Percentiles rank a stretch among this genome's conserved stretches.
Evolutionary conservation across 2,888 invertebrate species (phyloP).

Genomic region (Calliopum simillimum): DNA sequence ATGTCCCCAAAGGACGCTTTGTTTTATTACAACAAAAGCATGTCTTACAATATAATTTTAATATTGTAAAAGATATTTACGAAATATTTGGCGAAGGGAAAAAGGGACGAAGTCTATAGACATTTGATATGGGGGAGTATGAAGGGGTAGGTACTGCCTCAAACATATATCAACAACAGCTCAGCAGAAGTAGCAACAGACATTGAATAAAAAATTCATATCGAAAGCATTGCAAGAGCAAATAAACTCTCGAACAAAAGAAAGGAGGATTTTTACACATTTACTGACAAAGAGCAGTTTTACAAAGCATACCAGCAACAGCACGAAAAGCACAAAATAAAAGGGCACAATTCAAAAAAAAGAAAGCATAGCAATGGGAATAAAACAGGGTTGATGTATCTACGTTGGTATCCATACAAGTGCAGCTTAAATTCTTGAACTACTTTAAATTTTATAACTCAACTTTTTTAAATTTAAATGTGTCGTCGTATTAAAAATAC

Average conservation of each 20-base stretch:
- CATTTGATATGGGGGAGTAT: neutral
- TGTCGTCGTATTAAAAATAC: too few relatives aligned
- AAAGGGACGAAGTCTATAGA: neutral
- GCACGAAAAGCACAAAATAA: too few relatives aligned
- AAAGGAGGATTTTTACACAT: neutral
- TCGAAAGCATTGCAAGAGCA: conserved; percentile 3
- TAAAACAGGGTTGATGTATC: too few relatives aligned
- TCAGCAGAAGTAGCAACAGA: neutral
- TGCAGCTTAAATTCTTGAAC: too few relatives aligned
- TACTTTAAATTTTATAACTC: too few relatives aligned
- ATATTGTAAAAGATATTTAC: conserved; percentile 26
- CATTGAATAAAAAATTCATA: conserved; percentile 11
- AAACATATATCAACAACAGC: neutral
- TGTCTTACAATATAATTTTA: conserved; percentile 30
- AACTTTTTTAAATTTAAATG: too few relatives aligned
- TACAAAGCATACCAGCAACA: too few relatives aligned
- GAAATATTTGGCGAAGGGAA: conserved; percentile 13
- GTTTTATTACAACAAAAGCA: conserved; percentile 22
- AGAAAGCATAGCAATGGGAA: too few relatives aligned
- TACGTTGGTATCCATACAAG: too few relatives aligned
- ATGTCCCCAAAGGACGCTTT: conserved; percentile 8
- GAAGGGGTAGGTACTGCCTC: neutral
- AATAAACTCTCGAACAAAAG: conserved; percentile 20
- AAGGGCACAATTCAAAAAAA: too few relatives aligned
- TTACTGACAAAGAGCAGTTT: too few relatives aligned